These are phyloP conservation scores for Brachionus angularis DNA, from an alignment of 1,140 invertebrate genomes.

Conservation along the genomic window DNA sequence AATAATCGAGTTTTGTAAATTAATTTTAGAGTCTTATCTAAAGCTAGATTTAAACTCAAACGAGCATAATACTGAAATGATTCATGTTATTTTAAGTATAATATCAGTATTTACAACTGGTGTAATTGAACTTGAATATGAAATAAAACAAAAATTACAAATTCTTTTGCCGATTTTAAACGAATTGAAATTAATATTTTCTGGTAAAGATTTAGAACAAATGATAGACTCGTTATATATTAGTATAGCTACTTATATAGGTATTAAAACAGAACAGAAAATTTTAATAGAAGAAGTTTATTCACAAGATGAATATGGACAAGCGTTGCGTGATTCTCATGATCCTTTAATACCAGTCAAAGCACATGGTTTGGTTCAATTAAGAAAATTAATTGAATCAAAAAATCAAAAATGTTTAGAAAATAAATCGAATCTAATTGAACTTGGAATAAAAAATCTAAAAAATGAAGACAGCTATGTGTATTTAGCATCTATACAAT, in stretches of 20 bases:
- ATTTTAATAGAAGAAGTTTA: slow-evolving; percentile 50
- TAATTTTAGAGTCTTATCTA: slow-evolving; percentile 18
- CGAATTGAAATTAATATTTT: slow-evolving; percentile 44
- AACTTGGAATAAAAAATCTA: slow-evolving; percentile 66
- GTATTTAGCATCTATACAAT: slow-evolving; percentile 73
- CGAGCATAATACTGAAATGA: not conserved
- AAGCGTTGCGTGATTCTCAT: slow-evolving; percentile 66
- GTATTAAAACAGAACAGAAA: slow-evolving; percentile 46
- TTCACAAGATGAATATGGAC: slow-evolving; percentile 54
- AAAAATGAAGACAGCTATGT: slow-evolving; percentile 76
- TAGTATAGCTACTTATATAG: slow-evolving; percentile 59
- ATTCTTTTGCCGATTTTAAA: not conserved
- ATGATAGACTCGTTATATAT: slow-evolving; percentile 56
- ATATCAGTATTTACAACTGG: slow-evolving; percentile 29
- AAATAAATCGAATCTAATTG: slow-evolving; percentile 67
- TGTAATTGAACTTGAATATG: not conserved
- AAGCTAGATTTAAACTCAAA: not conserved
- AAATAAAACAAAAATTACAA: slow-evolving; percentile 34
- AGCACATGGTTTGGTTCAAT: slow-evolving; percentile 71
- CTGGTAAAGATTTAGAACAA: slow-evolving; percentile 49
- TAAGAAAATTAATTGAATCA: slow-evolving; percentile 69
- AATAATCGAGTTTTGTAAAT: slow-evolving; percentile 38
- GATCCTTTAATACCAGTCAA: slow-evolving; percentile 72
- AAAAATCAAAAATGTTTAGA: slow-evolving; percentile 65
- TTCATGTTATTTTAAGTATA: slow-evolving; percentile 29